These are phyloP conservation scores for Choristoneura rosaceana DNA, from an alignment of 2,888 invertebrate species.

Conservation along the genomic window DNA sequence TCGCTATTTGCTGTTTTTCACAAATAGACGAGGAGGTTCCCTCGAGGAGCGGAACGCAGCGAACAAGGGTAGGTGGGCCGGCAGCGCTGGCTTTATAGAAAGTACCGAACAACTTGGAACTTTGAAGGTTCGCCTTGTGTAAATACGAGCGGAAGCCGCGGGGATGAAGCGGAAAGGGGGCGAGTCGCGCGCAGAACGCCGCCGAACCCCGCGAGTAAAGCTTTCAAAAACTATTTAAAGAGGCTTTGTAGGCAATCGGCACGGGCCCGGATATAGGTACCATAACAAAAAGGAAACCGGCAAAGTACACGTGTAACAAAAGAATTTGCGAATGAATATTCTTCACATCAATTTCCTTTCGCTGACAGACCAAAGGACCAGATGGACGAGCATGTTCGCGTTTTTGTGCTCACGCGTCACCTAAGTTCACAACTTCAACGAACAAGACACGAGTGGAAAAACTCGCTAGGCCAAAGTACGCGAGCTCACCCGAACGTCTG, in stretches of 20 bases:
- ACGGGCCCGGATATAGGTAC: slow-evolving; percentile 52
- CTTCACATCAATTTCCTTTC: slow-evolving; percentile 7
- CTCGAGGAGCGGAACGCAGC: slow-evolving; percentile 51
- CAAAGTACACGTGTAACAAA: slow-evolving; percentile 32
- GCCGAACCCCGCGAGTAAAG: slow-evolving; percentile 55
- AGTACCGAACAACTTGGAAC: slow-evolving; percentile 66
- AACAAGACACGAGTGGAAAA: too few relatives aligned
- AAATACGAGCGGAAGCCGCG: slow-evolving; percentile 70
- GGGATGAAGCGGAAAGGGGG: slow-evolving; percentile 47
- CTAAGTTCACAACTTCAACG: too few relatives aligned
- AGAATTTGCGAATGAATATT: slow-evolving; percentile 25
- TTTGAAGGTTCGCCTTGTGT: slow-evolving; percentile 72
- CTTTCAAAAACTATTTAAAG: slow-evolving; percentile 80
- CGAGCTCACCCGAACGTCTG: too few relatives aligned
- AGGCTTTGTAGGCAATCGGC: slow-evolving; percentile 73
- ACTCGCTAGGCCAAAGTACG: too few relatives aligned
- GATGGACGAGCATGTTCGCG: too few relatives aligned
- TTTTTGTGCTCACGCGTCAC: too few relatives aligned
- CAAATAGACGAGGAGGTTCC: slow-evolving; percentile 63
- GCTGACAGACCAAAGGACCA: not conserved
- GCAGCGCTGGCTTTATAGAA: slow-evolving; percentile 51
- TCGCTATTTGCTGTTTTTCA: slow-evolving; percentile 72
- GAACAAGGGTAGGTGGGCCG: slow-evolving; percentile 51
- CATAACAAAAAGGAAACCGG: slow-evolving; percentile 40
- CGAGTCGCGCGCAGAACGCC: slow-evolving; percentile 64